A percentile compares a stretch with the other conserved stretches of the same genome.
These are phyloP conservation scores for Bufo bufo DNA, from an alignment of 2,113 vertebrate genomes.

Conservation along the genomic window DNA sequence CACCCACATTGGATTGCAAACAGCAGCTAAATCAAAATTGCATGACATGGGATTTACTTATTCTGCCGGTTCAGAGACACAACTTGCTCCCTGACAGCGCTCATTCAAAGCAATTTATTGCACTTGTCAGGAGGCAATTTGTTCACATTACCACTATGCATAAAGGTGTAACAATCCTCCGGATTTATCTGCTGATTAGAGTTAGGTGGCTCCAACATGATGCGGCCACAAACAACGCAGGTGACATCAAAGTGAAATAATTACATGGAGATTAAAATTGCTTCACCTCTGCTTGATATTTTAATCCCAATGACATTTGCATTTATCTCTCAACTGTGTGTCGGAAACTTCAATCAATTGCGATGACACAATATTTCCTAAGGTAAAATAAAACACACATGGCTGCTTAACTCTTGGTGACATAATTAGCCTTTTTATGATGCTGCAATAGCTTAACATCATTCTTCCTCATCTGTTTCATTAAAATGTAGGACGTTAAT, in stretches of 20 bases:
- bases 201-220: constrained; percentile 65
- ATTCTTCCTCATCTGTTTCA: not conserved
- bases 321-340: constrained; percentile 58
- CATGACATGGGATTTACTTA: constrained; percentile 73
- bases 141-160: constrained; percentile 74
- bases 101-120: constrained; percentile 78
- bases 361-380: constrained; percentile 50
- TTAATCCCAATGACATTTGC: constrained; percentile 61
- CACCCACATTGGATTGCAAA: constrained; percentile 65
- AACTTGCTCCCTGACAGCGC: constrained; percentile 73
- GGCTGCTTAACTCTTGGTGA: constrained; percentile 36
- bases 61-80: constrained; percentile 70
- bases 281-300: constrained; percentile 65
- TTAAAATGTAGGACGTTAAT: not conserved
- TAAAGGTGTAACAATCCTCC: constrained; percentile 74
- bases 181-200: constrained; percentile 77
- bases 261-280: constrained; percentile 70
- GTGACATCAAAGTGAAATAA: constrained; percentile 71
- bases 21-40: constrained; percentile 69
- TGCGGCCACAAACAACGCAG: constrained; percentile 66
- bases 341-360: constrained; percentile 28
- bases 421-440: constrained; percentile 42
- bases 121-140: constrained; percentile 79
- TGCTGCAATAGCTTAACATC: not conserved
- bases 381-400: constrained; percentile 36